Conservation (phyloP, 2,113 vertebrate genomes). For the Erythrocercus mccallii region DNA sequence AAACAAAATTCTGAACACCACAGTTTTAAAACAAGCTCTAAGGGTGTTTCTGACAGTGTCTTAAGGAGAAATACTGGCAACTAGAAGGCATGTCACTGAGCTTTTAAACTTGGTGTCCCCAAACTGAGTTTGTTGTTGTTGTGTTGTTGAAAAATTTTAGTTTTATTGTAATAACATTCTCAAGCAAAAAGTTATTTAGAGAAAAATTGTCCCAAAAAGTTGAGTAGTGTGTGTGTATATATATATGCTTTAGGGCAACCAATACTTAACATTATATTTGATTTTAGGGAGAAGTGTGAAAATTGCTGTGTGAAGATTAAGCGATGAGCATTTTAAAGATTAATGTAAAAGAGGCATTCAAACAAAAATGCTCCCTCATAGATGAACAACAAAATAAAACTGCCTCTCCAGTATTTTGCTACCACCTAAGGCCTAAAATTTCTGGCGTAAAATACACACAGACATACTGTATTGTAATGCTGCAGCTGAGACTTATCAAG, state of each 20-base stretch:
- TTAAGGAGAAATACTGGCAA: background rate
- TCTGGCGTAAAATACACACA: background rate
- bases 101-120: background rate
- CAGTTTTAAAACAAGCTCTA: background rate
- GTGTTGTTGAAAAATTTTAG: background rate
- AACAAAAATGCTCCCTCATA: background rate
- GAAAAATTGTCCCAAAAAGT: background rate
- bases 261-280: background rate
- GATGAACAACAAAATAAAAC: background rate
- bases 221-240: background rate
- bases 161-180: background rate
- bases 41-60: background rate
- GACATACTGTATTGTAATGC: background rate
- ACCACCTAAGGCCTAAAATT: background rate
- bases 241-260: background rate
- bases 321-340: background rate
- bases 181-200: background rate
- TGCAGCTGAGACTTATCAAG: background rate
- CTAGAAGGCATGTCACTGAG: background rate
- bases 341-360: background rate
- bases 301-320: background rate
- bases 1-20: background rate
- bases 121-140: background rate
- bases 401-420: background rate
- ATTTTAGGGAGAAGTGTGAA: background rate